A percentile compares a stretch with the other conserved stretches of the same genome.
Conservation (phyloP, 2,113 vertebrate species). For the Trinectes maculatus region DNA sequence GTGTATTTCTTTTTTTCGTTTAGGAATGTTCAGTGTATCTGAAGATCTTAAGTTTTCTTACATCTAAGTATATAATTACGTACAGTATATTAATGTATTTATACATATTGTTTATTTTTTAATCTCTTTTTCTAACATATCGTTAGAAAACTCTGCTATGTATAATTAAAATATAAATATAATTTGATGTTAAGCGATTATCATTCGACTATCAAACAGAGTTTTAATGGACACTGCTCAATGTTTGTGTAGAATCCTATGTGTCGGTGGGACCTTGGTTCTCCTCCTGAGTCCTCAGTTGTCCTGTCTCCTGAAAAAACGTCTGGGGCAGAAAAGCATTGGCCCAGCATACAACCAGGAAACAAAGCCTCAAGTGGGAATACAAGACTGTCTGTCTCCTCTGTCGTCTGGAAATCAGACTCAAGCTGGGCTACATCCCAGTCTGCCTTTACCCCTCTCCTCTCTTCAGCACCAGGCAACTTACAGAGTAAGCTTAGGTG, state of each 20-base stretch:
- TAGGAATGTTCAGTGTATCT: background rate
- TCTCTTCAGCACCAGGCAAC: constrained; percentile 78
- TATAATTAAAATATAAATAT: too few relatives aligned
- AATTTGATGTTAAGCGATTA: too few relatives aligned
- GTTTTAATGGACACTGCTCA: background rate
- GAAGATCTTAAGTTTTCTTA: too few relatives aligned
- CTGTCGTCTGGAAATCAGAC: constrained; percentile 66
- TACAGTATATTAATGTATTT: too few relatives aligned
- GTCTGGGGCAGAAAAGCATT: constrained; percentile 29
- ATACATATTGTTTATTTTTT: too few relatives aligned
- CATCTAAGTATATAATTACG: too few relatives aligned
- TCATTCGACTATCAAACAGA: background rate
- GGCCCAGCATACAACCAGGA: constrained; percentile 6
- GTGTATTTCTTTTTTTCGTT: constrained; percentile 1
- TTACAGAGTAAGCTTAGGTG: constrained; percentile 87
- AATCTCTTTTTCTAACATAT: too few relatives aligned
- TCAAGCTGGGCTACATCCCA: background rate
- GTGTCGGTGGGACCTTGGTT: constrained; percentile 83
- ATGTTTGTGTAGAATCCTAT: constrained; percentile 83
- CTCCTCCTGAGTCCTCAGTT: constrained; percentile 88
- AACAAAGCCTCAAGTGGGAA: constrained; percentile 17
- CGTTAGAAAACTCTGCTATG: too few relatives aligned
- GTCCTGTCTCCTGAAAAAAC: constrained; percentile 68
- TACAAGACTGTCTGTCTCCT: background rate
- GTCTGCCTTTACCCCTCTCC: constrained; percentile 11